Base-by-base conservation (phyloP, 2,888 invertebrate species). In the Thalpophila matura region DNA sequence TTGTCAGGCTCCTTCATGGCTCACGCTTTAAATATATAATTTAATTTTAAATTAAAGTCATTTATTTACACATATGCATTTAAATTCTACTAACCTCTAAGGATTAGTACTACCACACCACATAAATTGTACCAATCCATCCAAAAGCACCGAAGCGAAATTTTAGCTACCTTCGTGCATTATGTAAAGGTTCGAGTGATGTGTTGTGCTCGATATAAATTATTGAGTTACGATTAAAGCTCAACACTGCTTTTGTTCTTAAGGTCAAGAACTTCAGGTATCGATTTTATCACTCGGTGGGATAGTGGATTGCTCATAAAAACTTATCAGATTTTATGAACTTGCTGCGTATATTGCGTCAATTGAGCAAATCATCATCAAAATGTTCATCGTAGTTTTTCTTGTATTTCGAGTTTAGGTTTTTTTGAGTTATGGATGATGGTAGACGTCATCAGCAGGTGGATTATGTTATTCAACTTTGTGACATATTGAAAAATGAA, bases 171-270 rank as follows among this genome's bases (percentile, higher is more conserved):
- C 71, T 26, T 71, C 62, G 70, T 79, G 77, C 56, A 80, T 79
- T 74, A 80, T 78, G 78, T 68, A 80, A 65, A 68, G 49, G 58
- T 65, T 37, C 29, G 64, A 79, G 74, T 78, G 78, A 80, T 77
- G 78, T 70, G 77, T 70, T 66, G 77, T 70, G 60, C 59, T 74
- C 74, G 71, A 71, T 77, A 80, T 79, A 79, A 74, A 80, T 77
- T 71, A 77, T 79, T 66, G 74, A 77, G 53, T 74, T 78, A 77
- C 78, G 74, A 77, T 71, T 69, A 67, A 66, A 49, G 54, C 74
- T 68, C 56, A 66, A 74, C 61, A 16, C 62, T 47, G 63, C 63
- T 68, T 73, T 57, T 67, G 45, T 65, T 59, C 47, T 55, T 66
- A 62, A 77, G 78, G 80, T 79, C 78, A 79, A 64, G 70, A 70